phyloP scores from a whole-genome alignment of 2,888 invertebrate species.

The Galerucella nymphaeae region DNA sequence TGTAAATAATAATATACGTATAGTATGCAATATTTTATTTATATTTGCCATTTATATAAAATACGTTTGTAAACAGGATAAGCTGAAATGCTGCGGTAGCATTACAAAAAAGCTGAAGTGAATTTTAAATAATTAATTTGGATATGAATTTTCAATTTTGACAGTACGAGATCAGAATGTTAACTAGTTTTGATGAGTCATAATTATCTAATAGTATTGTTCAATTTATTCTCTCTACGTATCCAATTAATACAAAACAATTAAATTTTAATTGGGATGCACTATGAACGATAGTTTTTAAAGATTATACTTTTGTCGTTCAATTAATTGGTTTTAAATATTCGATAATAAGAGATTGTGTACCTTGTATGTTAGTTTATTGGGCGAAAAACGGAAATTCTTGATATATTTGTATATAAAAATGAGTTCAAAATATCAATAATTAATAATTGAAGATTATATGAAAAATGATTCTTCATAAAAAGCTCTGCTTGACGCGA shows the following conservation, averaged over 20 bases:
- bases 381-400: no score
- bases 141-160: neutral
- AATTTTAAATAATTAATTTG: neutral
- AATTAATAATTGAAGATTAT: no score
- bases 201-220: slow-evolving; percentile 6
- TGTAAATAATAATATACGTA: neutral
- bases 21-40: neutral
- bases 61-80: neutral
- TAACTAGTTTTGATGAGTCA: neutral
- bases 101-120: neutral
- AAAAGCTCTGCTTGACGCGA: no score
- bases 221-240: neutral
- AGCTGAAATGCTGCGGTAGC: neutral
- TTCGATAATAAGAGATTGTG: neutral
- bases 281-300: neutral
- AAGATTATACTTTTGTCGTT: neutral
- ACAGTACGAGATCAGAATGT: neutral
- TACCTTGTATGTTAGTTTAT: neutral
- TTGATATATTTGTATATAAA: no score
- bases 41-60: neutral
- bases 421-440: no score
- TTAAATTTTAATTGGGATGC: neutral
- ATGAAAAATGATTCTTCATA: no score
- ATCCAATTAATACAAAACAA: neutral
- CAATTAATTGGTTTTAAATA: neutral